Base-by-base conservation (phyloP, 1,140 invertebrate genomes). In the Ephestia elutella region DNA sequence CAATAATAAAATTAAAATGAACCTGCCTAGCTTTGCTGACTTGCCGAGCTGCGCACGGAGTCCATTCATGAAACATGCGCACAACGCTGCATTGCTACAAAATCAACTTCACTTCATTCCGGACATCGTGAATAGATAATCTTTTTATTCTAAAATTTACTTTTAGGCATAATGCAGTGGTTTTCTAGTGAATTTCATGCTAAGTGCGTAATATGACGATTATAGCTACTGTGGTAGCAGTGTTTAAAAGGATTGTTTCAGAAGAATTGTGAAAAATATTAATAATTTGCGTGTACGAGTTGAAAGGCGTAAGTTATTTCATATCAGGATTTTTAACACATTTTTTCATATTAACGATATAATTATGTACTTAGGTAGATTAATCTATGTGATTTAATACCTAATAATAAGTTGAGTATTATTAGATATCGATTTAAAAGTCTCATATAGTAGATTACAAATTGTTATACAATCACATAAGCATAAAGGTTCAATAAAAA, bases 31-130 rank as follows among this genome's bases (percentile, higher is more conserved):
- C 68, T 63, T 62, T 51, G 50, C 57, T 56, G 51, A 62, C 63
- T 71, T 69, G 71, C 66, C 64, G 66, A 66, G 71, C 80, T 86
- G 83, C 83, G 83, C 83, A 82, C 73, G 73, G 66, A 56, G 60
- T 68, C 54, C 60, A 73, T 78, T 74, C 70, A 74, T 68, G 66
- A 75, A 79, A 82, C 81, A 84, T 86, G 83, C 83, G 83, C 83
- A 86, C 71, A 85, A 77, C 75, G 78, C 83, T 80, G 83, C 83
- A 86, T 73, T 86, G 81, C 83, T 82, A 83, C 83, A 86, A 85
- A 85, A 78, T 77, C 72, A 81, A 83, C 74, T 83, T 79, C 76
- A 79, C 70, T 75, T 68, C 66, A 71, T 78, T 56, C 62, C 44
- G 70, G 65, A 71, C 71, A 78, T 71, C 65, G 71, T 64, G 60